phyloP scores from a whole-genome alignment of 2,888 invertebrate genomes.

The Agriopis leucophaearia region DNA sequence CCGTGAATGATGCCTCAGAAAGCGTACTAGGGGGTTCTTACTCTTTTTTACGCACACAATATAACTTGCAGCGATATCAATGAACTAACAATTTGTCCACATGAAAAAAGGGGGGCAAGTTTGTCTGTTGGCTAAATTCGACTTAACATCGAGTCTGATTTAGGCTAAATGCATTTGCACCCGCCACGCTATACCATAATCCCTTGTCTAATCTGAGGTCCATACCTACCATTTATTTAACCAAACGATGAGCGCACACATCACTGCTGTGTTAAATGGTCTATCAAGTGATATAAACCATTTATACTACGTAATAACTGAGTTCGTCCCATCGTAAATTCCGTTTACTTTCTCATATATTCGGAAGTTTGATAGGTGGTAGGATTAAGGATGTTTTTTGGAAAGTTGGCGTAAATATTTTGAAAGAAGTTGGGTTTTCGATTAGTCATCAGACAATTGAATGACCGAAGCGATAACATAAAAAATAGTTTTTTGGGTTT shows the following conservation, averaged over 20 bases:
- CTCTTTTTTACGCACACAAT: too few relatives aligned
- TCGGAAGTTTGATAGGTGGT: constrained; percentile 32
- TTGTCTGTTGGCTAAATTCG: too few relatives aligned
- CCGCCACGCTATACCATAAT: not conserved
- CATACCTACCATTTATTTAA: not conserved
- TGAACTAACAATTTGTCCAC: too few relatives aligned
- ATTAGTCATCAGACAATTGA: not conserved
- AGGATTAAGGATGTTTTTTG: constrained; percentile 24
- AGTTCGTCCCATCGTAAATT: constrained; percentile 49
- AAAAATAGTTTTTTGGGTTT: too few relatives aligned
- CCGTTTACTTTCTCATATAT: constrained; percentile 42
- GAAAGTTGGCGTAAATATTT: constrained; percentile 23
- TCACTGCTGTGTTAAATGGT: constrained; percentile 49
- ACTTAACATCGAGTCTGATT: too few relatives aligned
- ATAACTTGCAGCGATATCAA: too few relatives aligned
- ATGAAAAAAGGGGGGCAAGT: too few relatives aligned
- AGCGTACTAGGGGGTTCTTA: too few relatives aligned
- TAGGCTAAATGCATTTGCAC: too few relatives aligned
- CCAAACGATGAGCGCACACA: constrained; percentile 1
- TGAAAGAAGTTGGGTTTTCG: constrained; percentile 16
- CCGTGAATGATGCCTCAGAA: too few relatives aligned
- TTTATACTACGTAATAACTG: constrained; percentile 58
- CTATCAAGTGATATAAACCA: constrained; percentile 55
- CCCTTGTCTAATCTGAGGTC: too few relatives aligned
- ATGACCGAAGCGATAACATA: not conserved